Base-by-base conservation (phyloP, 1,140 invertebrate species). In the Achatina immaculata region DNA sequence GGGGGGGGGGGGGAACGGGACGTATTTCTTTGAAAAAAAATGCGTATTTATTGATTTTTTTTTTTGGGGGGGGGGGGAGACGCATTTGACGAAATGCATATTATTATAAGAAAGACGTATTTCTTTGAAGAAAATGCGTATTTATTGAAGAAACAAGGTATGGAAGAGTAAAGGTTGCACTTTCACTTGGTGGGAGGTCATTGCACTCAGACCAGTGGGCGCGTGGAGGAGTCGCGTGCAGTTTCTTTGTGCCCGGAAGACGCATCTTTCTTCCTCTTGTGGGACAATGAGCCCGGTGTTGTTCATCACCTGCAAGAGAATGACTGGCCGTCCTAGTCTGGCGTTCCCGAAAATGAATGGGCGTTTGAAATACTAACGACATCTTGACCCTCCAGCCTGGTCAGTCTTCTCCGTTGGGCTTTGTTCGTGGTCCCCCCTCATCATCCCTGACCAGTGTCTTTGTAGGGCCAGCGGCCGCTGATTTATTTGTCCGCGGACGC, bases 221-320 rank as follows among this genome's bases (percentile, higher is more conserved):
- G 58, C 28, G 58, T 62, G 58, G 58, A 62, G 58, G 58, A 62
- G 58, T 62, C 58, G 58, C 58, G 58, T 62, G 58, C n/a, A 31
- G 31, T 62, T 62, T 62, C 58, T 62, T 62, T 62, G 58, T 62
- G n/a, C 58, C 6, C 19, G 6, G 58, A 2, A 62, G 21, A 31
- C 6, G 11, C 58, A 62, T 62, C 58, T 9, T 28, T 31, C 58
- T 31, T 6, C 58, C 1, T 28, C n/a, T 4, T 21, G 1, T 62
- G n/a, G n/a, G 58, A 62, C 58, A 62, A 62, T 62, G 58, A 9
- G 4, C n/a, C 1, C n/a, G 6, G 6, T 31, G 4, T 16, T 31
- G 4, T 62, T 16, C 16, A 34, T 31, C 58, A 62, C 58, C 58
- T 62, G 58, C n/a, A 31, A n/a, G n/a, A n/a, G 4, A 28, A 62